Evolutionary conservation across 2,888 invertebrate genomes (phyloP), one percentile per base, ranked within the genome.

Genomic region (Xylota segnis): DNA sequence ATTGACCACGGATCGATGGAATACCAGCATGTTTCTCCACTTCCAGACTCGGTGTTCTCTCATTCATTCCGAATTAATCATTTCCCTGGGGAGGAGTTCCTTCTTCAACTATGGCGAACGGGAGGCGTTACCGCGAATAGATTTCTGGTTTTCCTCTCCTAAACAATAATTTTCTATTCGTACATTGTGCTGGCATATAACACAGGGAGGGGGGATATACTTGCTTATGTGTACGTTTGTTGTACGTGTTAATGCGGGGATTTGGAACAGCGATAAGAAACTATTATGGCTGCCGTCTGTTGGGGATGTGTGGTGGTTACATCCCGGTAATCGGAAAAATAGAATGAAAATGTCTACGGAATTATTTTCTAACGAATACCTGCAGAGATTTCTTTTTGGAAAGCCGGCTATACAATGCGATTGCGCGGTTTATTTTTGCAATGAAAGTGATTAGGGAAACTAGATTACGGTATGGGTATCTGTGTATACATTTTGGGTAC

Each of bases 261-360:
- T 86, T 86, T 82, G 45, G 29, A 59, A 16, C 47, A 43, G 59
- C 72, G 86, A 86, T 86, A 82, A 86, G 66, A 76, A 86, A 86
- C 71, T 86, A 86, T 86, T 76, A 86, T 86, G 86, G 86, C 86
- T 76, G 86, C 86, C 82, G 86, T 82, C 86, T 86, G 71, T 76
- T 54, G 61, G 75, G 82, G 81, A 66, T 75, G 81, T 74, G 37
- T 52, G 40, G 14, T 66, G 59, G 54, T 56, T 72, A 18, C 23
- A 63, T 40, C 43, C 43, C 54, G 37, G 7, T 61, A 66, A 50
- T 71, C 52, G 45, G 58, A 37, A 59, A 50, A 56, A 70, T 14
- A 58, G 37, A 66, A 56, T 70, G 45, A 59, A 68, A 59, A 23
- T 70, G 37, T 14, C 40, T 52, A 34, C 43, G 54, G 66, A 23